These are phyloP conservation scores for Zygaena filipendulae DNA, from an alignment of 2,888 invertebrate genomes.

Conservation along the genomic window DNA sequence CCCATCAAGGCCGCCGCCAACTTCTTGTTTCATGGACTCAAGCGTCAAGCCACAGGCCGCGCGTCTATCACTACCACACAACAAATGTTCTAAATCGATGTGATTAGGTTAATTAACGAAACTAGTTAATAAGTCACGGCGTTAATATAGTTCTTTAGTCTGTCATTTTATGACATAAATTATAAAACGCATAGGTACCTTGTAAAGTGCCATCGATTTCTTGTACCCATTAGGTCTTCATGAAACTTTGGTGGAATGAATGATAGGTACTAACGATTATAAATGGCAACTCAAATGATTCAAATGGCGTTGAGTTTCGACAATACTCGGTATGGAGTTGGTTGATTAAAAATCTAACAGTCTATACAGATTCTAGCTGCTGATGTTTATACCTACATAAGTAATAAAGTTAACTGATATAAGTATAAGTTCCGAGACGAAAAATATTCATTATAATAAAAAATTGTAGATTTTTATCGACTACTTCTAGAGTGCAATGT, in stretches of 20 bases:
- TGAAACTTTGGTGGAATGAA: conserved; percentile 28
- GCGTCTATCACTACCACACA: conserved; percentile 60
- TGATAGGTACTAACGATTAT: no score
- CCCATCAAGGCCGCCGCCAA: conserved; percentile 74
- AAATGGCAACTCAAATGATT: no score
- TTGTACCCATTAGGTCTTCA: conserved; percentile 53
- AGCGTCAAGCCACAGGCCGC: conserved; percentile 55
- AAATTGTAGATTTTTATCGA: conserved; percentile 36
- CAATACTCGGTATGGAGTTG: conserved; percentile 12
- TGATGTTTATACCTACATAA: conserved; percentile 29
- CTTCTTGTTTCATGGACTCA: conserved; percentile 75
- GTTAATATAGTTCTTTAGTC: conserved; percentile 60
- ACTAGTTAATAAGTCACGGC: conserved; percentile 56
- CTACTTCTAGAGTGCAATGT: conserved; percentile 23
- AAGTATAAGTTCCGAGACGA: conserved; percentile 25
- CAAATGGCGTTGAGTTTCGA: no score
- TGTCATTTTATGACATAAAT: conserved; percentile 62
- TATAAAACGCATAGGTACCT: conserved; percentile 52
- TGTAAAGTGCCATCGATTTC: conserved; percentile 54
- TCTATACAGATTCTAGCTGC: conserved; percentile 39
- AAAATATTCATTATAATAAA: conserved; percentile 28
- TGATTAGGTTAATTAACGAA: conserved; percentile 62
- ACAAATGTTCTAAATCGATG: conserved; percentile 69
- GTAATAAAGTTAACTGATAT: conserved; percentile 26
- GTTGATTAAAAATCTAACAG: conserved; percentile 18